Conservation (phyloP, 2,797 vertebrate genomes). For the Clarias pachynema region DNA sequence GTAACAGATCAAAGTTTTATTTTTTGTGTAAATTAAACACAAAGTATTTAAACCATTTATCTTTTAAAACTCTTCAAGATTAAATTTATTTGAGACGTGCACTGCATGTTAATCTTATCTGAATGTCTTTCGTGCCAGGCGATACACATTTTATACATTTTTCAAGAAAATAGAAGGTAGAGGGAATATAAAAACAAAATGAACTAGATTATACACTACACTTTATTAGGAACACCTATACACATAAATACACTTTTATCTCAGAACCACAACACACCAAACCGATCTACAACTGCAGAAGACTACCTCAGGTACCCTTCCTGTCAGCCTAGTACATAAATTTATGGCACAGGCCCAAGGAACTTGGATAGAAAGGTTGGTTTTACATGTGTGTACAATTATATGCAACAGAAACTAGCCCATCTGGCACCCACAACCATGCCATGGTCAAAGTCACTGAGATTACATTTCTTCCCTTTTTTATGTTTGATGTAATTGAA, state of each 20-base stretch:
- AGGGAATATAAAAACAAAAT: neutral
- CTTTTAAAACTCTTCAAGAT: neutral
- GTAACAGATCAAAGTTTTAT: neutral
- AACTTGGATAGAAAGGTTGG: neutral
- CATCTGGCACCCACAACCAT: neutral
- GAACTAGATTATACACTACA: neutral
- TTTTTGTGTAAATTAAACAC: neutral
- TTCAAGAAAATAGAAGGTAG: neutral
- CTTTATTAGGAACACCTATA: neutral
- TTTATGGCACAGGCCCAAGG: neutral
- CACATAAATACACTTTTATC: neutral
- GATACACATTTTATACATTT: too few species aligned
- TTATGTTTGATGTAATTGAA: neutral
- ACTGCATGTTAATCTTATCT: neutral
- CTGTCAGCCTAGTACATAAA: neutral
- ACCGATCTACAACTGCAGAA: neutral
- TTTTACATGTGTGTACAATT: neutral
- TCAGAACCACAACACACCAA: neutral
- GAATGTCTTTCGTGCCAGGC: neutral
- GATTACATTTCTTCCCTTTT: neutral
- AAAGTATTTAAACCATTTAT: neutral
- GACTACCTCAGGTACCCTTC: neutral
- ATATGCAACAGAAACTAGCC: neutral
- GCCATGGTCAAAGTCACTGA: neutral
- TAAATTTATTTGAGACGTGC: neutral